Evolutionary conservation across 2,888 invertebrate genomes (phyloP).

Genomic region (Tanytarsus gracilentus): DNA sequence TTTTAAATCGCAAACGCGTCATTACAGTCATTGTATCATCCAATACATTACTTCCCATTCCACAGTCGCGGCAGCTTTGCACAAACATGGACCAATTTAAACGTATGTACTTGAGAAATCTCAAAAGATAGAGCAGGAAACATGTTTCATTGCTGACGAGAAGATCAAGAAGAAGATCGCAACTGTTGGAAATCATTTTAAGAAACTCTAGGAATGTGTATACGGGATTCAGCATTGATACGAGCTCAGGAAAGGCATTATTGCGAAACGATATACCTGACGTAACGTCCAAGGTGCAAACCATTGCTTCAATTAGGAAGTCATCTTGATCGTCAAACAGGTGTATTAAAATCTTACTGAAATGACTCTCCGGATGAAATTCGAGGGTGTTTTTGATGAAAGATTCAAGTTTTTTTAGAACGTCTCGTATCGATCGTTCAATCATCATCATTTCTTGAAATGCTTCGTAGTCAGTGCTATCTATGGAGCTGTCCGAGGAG

Average conservation of each 20-base stretch:
- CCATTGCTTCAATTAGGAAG: slow-evolving; percentile 84
- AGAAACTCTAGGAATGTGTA: slow-evolving; percentile 81
- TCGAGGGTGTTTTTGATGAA: slow-evolving; percentile 73
- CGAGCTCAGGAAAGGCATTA: slow-evolving; percentile 68
- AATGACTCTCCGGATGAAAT: slow-evolving; percentile 78
- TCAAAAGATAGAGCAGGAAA: slow-evolving; percentile 71
- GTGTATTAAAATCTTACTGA: slow-evolving; percentile 80
- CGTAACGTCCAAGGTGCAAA: slow-evolving; percentile 80
- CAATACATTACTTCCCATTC: slow-evolving; percentile 48
- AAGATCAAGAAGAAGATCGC: slow-evolving; percentile 71
- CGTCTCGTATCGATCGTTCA: slow-evolving; percentile 75
- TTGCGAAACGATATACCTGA: slow-evolving; percentile 75
- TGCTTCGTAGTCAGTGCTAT: slow-evolving; percentile 75
- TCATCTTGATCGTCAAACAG: slow-evolving; percentile 87
- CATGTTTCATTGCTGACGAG: slow-evolving; percentile 86
- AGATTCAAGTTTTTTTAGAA: slow-evolving; percentile 67
- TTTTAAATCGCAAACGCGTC: slow-evolving; percentile 67
- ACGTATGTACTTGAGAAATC: slow-evolving; percentile 74
- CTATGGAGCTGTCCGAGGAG: slow-evolving; percentile 71
- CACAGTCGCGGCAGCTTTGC: slow-evolving; percentile 60
- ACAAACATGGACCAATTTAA: slow-evolving; percentile 78
- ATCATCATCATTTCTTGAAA: slow-evolving; percentile 85
- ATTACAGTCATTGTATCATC: slow-evolving; percentile 79
- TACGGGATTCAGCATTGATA: slow-evolving; percentile 74
- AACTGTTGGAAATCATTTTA: slow-evolving; percentile 71